Evolutionary conservation across 2,888 invertebrate genomes (phyloP).

Genomic region (Oxycera nigricornis): DNA sequence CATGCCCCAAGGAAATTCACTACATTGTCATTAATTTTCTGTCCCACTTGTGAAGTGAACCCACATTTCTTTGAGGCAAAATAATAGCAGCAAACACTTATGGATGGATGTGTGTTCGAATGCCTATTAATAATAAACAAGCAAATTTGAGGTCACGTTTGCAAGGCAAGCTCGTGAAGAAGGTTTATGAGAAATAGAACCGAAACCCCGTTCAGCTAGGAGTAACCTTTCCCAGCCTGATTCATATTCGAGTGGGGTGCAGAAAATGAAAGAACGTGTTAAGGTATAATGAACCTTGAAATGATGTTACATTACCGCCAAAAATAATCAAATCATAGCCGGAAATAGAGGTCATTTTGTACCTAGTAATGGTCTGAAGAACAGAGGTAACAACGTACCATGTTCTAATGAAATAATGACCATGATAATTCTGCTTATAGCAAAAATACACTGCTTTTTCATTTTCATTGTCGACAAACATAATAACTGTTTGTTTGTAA

Average conservation of each 20-base stretch:
- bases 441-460: too few relatives aligned
- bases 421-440: too few relatives aligned
- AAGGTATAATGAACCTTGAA: not conserved
- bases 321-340: not conserved
- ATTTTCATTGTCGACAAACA: not conserved
- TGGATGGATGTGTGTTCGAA: not conserved
- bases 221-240: not conserved
- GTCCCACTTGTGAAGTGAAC: too few relatives aligned
- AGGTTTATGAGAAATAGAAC: not conserved
- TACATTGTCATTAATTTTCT: too few relatives aligned
- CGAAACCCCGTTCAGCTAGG: not conserved
- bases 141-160: not conserved
- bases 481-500: not conserved
- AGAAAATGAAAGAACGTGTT: not conserved
- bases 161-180: not conserved
- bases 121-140: constrained; percentile 1
- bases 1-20: too few relatives aligned
- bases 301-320: not conserved
- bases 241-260: not conserved
- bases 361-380: not conserved
- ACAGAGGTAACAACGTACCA: not conserved
- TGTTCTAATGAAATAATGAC: not conserved
- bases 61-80: too few relatives aligned
- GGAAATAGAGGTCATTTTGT: not conserved
- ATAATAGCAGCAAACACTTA: too few relatives aligned